Base-by-base conservation (phyloP, 2,888 invertebrate genomes). In the Nasonia oneida region DNA sequence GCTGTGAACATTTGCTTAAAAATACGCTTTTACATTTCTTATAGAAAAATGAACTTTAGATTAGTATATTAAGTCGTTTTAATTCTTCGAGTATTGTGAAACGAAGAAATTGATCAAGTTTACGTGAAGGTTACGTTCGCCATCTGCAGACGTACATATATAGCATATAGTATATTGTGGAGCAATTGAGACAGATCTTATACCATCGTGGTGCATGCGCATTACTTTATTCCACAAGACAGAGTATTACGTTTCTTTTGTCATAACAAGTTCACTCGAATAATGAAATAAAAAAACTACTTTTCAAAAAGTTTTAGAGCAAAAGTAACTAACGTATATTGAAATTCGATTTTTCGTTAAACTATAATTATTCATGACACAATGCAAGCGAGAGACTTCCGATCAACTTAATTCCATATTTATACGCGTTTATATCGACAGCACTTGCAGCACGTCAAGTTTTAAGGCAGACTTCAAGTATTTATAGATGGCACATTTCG, bases 401-500 rank as follows among this genome's bases (percentile, higher is more conserved):
- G 61, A 10, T 75, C 18, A 15, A 50, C 33, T 15, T 14, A 14
- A 53, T 53, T 78, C n/a, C 78, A 64, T 64, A 64, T 78, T 67
- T 78, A 67, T 67, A 39, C 14, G 37, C 53, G 39, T 73, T 73
- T 39, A 14, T 37, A 61, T 61, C 77, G 33, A 29, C 53, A 37
- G 57, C 39, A 61, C 42, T 18, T 18, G 42, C 80, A 83, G 73
- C 76, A 76, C 80, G 75, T 84, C 84, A 85, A 84, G 83, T 80
- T 76, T 76, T 47, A 61, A 37, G 76, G 64, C 83, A 77, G 87
- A 88, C 89, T 87, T 88, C 86, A 77, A 73, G 90, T 93, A 93
- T 93, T 93, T 92, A 92, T 93, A 93, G 93, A 92, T 92, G 93
- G 91, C 93, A 92, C 92, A 93, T 93, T 92, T 93, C 91, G 90